These are phyloP conservation scores for Rhinogobio ventralis DNA, from an alignment of 2,797 vertebrate genomes.

Conservation along the genomic window DNA sequence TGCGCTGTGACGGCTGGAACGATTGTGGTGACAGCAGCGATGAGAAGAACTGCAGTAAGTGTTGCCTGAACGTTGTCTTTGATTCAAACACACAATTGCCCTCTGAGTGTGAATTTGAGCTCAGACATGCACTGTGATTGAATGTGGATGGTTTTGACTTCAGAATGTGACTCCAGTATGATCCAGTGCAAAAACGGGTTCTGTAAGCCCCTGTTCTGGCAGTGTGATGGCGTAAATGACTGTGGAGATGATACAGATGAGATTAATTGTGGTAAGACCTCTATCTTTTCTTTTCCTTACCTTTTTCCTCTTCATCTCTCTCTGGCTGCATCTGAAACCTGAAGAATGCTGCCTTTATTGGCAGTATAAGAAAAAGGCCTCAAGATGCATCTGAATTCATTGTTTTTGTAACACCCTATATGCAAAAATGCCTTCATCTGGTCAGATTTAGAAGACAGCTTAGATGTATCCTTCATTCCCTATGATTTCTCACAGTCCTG, in stretches of 20 bases:
- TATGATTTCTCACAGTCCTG: not conserved
- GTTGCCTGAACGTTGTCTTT: not conserved
- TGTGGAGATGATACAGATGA: slow-evolving; percentile 92
- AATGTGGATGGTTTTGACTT: slow-evolving; percentile 28
- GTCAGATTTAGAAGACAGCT: not conserved
- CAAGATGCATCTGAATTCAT: not conserved
- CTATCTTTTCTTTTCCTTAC: not conserved
- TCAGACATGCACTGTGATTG: not conserved
- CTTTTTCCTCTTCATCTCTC: not conserved
- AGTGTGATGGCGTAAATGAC: slow-evolving; percentile 88
- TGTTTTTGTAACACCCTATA: not conserved
- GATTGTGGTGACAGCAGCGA: slow-evolving; percentile 91
- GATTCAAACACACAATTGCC: not conserved
- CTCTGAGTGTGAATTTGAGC: not conserved
- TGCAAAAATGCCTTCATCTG: not conserved
- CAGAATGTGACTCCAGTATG: slow-evolving; percentile 73
- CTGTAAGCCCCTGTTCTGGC: slow-evolving; percentile 89
- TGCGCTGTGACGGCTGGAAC: slow-evolving; percentile 91
- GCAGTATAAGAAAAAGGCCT: not conserved
- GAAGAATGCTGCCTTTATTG: not conserved
- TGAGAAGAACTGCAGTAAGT: slow-evolving; percentile 86
- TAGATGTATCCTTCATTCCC: not conserved
- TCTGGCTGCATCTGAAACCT: not conserved
- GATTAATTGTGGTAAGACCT: slow-evolving; percentile 81
- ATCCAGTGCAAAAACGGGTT: slow-evolving; percentile 84